A percentile compares a stretch with the other conserved stretches of the same genome.
Evolutionary conservation across 2,797 vertebrate species (phyloP).

Genomic region (Characodon lateralis): DNA sequence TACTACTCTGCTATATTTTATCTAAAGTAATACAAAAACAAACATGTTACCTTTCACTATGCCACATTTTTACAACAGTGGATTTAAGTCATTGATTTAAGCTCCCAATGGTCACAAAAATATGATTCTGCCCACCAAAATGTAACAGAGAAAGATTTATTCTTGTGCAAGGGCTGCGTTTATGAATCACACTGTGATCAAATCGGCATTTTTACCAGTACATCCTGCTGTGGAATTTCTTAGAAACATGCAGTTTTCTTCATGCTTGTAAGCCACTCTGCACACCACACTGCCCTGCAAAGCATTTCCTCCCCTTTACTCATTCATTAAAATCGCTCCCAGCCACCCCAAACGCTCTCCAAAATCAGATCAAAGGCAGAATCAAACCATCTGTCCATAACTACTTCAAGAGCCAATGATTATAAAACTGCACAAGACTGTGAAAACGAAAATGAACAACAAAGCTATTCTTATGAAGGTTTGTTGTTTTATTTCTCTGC

Average conservation of each 20-base stretch:
- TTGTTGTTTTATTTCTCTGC: constrained; percentile 32
- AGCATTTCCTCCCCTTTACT: constrained; percentile 84
- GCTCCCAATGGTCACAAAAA: constrained; percentile 8
- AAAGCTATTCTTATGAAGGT: constrained; percentile 13
- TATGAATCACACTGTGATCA: constrained; percentile 34
- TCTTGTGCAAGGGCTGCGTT: constrained; percentile 11
- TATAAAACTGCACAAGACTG: constrained; percentile 23
- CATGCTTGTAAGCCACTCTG: constrained; percentile 47
- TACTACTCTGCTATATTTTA: not conserved
- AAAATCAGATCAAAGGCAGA: constrained; percentile 69
- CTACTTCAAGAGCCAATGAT: constrained; percentile 54
- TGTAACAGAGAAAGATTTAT: not conserved
- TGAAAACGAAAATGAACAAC: constrained; percentile 9
- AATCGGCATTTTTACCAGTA: constrained; percentile 26
- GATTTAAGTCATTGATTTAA: not conserved
- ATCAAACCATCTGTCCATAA: constrained; percentile 71
- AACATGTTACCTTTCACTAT: not conserved
- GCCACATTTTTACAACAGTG: not conserved
- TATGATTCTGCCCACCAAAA: constrained; percentile 6
- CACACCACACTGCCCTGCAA: constrained; percentile 66
- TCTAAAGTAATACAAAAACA: not conserved
- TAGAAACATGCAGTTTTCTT: constrained; percentile 33
- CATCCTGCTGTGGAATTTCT: constrained; percentile 39
- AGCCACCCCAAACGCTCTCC: constrained; percentile 64
- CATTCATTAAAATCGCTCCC: constrained; percentile 80